Base-by-base conservation (phyloP, 2,797 vertebrate species). In the Danio choprae region DNA sequence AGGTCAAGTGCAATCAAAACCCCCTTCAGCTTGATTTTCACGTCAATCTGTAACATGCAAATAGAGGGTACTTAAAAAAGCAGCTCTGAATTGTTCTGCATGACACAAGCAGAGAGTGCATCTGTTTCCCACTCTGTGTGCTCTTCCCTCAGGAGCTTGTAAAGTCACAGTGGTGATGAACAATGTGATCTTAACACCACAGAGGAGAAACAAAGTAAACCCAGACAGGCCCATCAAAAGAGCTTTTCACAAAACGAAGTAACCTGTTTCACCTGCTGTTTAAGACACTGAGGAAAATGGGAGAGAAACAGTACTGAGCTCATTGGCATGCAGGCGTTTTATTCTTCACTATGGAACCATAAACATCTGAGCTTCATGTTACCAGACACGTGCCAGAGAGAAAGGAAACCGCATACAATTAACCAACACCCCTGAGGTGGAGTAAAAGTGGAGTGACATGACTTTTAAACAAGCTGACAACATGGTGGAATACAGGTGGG, bases 221-320 rank as follows among this genome's bases (percentile, higher is more conserved):
- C 38, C 20, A 29, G 29, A 29, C 29, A 51, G 48, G 13, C 59
- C 43, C 70, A 81, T 83, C 81, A 83, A 83, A 84, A 67, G 48
- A 74, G 70, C 65, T 46, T 69, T 81, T 75, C 29, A 60, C 16
- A 62, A 64, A 77, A 79, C 18, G 29, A 82, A 40, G 81, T 65
- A 83, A 74, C 74, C 71, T 58, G 79, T 81, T 83, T 74, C 81
- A 82, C 71, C 81, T 88, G 81, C 67, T 56, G 56, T 62, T 63
- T 15, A 16, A 71, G 58, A 78, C 53, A 13, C 74, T 55, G 22
- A 79, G 46, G 29, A 51, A 75, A 40, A 75, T 71, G 13, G 36
- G 79, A 59, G 50, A 70, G 77, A 53, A 11, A 51, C 48, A 51
- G 10, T 67, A 53, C 56, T 82, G 65, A 86, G 67, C 67, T 84